phyloP scores from a whole-genome alignment of 2,797 vertebrate genomes.

The Clangula hyemalis region DNA sequence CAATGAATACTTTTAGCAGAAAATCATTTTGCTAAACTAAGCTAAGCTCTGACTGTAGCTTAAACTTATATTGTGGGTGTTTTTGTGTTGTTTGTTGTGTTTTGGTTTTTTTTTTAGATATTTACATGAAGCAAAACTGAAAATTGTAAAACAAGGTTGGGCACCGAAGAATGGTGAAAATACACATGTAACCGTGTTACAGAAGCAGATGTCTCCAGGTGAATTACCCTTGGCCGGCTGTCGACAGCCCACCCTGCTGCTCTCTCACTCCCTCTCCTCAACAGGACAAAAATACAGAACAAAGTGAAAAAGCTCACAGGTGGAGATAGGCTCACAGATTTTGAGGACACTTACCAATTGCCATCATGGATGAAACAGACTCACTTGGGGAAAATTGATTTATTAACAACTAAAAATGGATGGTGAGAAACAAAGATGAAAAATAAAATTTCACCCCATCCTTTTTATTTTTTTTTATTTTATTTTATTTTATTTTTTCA shows the following conservation, averaged over 20 bases:
- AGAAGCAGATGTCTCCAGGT: background rate
- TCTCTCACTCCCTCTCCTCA: background rate
- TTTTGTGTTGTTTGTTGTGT: no score
- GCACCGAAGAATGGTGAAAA: background rate
- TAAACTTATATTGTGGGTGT: background rate
- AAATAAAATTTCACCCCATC: no score
- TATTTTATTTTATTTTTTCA: no score
- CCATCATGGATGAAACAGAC: no score
- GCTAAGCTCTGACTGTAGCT: background rate
- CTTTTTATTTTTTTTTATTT: no score
- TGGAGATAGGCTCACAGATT: no score
- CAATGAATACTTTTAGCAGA: background rate
- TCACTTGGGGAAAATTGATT: no score
- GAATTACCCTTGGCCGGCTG: background rate
- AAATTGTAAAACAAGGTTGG: background rate
- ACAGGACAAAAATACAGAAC: background rate
- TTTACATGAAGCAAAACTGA: background rate
- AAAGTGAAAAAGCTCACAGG: no score
- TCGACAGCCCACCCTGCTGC: background rate
- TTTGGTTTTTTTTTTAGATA: background rate
- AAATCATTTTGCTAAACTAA: background rate
- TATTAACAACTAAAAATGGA: no score
- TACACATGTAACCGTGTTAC: background rate
- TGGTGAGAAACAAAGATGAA: no score
- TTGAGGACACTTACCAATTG: no score